Percentiles rank a stretch among this genome's conserved stretches.
phyloP scores from a whole-genome alignment of 2,888 invertebrate genomes.

The Macrosoma leucophasiata region DNA sequence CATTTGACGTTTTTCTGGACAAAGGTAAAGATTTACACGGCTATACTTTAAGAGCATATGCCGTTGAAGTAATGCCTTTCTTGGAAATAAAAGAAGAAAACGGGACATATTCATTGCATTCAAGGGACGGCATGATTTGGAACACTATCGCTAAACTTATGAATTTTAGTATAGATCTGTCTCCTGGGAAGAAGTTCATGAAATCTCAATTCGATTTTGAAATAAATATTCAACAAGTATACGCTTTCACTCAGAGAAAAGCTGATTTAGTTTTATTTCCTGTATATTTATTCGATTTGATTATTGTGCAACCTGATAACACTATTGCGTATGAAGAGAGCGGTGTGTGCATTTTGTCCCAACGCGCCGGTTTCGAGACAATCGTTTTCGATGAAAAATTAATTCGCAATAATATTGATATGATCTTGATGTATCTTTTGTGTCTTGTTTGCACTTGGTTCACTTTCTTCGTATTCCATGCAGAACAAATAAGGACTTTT shows the following conservation, averaged over 20 bases:
- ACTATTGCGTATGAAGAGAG: slow-evolving; percentile 51
- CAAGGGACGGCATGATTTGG: slow-evolving; percentile 59
- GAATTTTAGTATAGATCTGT: slow-evolving; percentile 54
- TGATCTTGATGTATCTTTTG: slow-evolving; percentile 33
- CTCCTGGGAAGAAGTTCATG: slow-evolving; percentile 31
- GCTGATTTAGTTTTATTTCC: slow-evolving; percentile 52
- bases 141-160: slow-evolving; percentile 43
- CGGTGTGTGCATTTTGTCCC: slow-evolving; percentile 55
- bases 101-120: slow-evolving; percentile 36
- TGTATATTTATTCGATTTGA: slow-evolving; percentile 53
- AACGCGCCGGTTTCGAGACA: slow-evolving; percentile 53
- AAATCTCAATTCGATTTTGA: slow-evolving; percentile 47
- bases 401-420: slow-evolving; percentile 31
- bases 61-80: slow-evolving; percentile 44
- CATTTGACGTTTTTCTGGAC: slow-evolving; percentile 41
- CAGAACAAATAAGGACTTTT: slow-evolving; percentile 33
- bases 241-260: slow-evolving; percentile 45
- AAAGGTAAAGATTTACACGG: slow-evolving; percentile 49
- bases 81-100: slow-evolving; percentile 34
- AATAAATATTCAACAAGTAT: slow-evolving; percentile 42
- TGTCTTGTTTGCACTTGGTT: slow-evolving; percentile 55
- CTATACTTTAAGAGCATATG: slow-evolving; percentile 38
- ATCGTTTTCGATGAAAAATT: slow-evolving; percentile 45
- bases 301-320: slow-evolving; percentile 49
- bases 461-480: slow-evolving; percentile 44